phyloP scores from a whole-genome alignment of 1,140 invertebrate genomes.

The Temnothorax curvispinosus region DNA sequence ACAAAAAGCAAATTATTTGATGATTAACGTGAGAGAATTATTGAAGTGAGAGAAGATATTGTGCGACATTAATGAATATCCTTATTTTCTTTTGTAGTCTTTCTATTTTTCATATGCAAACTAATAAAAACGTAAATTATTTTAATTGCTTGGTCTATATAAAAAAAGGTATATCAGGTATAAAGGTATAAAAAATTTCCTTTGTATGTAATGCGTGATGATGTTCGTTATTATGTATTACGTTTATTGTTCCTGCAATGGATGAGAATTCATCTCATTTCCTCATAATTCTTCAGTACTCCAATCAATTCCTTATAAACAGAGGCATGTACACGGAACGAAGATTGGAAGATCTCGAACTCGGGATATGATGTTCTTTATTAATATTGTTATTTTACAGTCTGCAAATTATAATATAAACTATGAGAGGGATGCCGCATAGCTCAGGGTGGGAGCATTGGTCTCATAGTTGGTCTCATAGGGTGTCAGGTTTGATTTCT shows the following conservation, averaged over 20 bases:
- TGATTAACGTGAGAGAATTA: not conserved
- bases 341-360: not conserved
- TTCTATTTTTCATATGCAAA: not conserved
- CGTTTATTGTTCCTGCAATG: not conserved
- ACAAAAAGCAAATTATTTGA: not conserved
- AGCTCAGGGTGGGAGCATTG: not conserved
- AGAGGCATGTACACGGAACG: not conserved
- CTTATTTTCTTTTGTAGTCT: not conserved
- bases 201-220: not conserved
- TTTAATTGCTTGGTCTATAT: not conserved
- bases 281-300: not conserved
- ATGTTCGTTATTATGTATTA: not conserved
- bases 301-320: not conserved
- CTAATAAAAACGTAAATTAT: not conserved
- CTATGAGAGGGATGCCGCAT: not conserved
- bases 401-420: not conserved
- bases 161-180: not conserved
- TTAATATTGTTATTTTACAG: not conserved
- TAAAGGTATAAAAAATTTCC: no score
- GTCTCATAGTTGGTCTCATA: not conserved
- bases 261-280: not conserved
- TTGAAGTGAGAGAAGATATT: not conserved
- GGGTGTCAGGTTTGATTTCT: not conserved
- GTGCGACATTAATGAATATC: not conserved
- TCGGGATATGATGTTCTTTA: not conserved